Percentiles rank a stretch among this genome's conserved stretches.
These are phyloP conservation scores for Valencia hispanica DNA, from an alignment of 2,797 vertebrate genomes.

Conservation along the genomic window DNA sequence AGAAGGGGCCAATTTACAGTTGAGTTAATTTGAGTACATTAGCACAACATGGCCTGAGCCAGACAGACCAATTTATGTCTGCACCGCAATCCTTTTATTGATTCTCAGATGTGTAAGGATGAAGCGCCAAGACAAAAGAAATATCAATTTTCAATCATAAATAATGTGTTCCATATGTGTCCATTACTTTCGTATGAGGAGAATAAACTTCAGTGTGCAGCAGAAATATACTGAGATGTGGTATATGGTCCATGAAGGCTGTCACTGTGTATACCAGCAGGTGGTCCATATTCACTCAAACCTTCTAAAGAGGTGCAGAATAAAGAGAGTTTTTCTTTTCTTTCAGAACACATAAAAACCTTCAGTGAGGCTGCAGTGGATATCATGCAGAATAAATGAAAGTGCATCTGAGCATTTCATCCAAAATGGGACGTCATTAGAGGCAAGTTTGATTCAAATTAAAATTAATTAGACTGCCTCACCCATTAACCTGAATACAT, in stretches of 20 bases:
- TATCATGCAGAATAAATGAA: constrained; percentile 57
- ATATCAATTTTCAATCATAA: constrained; percentile 86
- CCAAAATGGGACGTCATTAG: constrained; percentile 79
- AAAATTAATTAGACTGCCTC: constrained; percentile 82
- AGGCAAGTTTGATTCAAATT: constrained; percentile 79
- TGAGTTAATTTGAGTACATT: constrained; percentile 99
- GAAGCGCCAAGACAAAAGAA: constrained; percentile 85
- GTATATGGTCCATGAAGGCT: constrained; percentile 78
- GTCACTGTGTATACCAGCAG: constrained; percentile 72
- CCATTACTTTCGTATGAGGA: constrained; percentile 74
- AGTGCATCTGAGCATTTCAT: constrained; percentile 66
- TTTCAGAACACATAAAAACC: constrained; percentile 14
- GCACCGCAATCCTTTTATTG: constrained; percentile 89
- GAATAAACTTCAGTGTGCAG: constrained; percentile 50
- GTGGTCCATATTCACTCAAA: constrained; percentile 48
- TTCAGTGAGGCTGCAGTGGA: neutral
- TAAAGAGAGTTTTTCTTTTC: constrained; percentile 22
- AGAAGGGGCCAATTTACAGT: constrained; percentile 98
- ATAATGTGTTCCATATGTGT: constrained; percentile 80
- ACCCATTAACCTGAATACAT: constrained; percentile 82
- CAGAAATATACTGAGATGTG: constrained; percentile 52
- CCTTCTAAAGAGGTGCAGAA: constrained; percentile 34
- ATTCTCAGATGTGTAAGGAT: constrained; percentile 90
- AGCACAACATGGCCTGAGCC: constrained; percentile 94
- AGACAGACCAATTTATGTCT: constrained; percentile 98